Base-by-base conservation (phyloP, 2,888 invertebrate species). In the Caenorhabditis virilis region DNA sequence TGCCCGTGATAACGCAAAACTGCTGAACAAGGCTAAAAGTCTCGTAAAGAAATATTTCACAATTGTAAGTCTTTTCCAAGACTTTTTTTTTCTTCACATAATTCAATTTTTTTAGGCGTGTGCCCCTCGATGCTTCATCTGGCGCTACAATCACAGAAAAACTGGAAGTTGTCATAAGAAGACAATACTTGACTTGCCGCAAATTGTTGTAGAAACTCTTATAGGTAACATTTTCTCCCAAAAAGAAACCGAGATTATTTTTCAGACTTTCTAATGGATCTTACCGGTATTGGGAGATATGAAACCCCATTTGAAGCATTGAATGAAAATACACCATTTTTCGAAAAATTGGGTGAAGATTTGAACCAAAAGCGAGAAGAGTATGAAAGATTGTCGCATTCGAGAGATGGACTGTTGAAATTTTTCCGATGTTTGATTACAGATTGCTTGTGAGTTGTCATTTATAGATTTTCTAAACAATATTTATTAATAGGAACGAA, bases 351-450 rank as follows among this genome's bases (percentile, higher is more conserved):
- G n/a, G 60, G 60, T 7, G 43, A 49, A 18, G 38, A 54, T 49
- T 36, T 22, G 30, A 1, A 4, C 15, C 4, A 33, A 0, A 39
- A 39, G 33, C 25, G 30, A 6, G 27, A 38, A 23, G 16, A 33
- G 22, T 60, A 54, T 25, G 4, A 23, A 11, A 48, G 54, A 18
- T 15, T 20, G 9, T 48, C 38, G 13, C 38, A 45, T 18, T n/a
- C 49, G 9, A 49, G 42, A 30, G 60, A 60, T 33, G n/a, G 38
- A 20, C 36, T 60, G 15, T 23, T 22, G 11, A 18, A 11, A 0
- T 60, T 49, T 26, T 60, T 60, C 43, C 43, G 60, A 25, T 25
- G 54, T 1, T 20, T 25, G 9, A 60, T 60, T 22, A 60, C 49
- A 13, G 60, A 60, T 36, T 20, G 20, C n/a, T 16, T 59, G 58